These are phyloP conservation scores for Spodoptera frugiperda DNA, from an alignment of 1,140 invertebrate species.

Conservation along the genomic window DNA sequence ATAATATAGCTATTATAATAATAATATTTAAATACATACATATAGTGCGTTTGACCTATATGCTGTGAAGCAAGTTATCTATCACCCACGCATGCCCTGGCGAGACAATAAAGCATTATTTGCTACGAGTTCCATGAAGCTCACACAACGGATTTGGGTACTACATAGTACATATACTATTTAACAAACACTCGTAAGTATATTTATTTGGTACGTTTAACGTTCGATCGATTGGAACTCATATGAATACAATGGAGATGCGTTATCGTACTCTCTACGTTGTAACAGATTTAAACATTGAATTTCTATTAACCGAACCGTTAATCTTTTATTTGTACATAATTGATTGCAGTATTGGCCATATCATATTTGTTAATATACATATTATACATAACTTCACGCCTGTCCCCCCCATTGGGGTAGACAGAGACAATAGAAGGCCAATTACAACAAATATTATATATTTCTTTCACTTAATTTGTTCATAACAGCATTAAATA, in stretches of 20 bases:
- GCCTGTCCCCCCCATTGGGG: too few species aligned
- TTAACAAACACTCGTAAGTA: slow-evolving; percentile 57
- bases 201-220: slow-evolving; percentile 61
- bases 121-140: slow-evolving; percentile 62
- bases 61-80: slow-evolving; percentile 51
- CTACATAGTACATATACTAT: slow-evolving; percentile 34
- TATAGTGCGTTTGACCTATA: slow-evolving; percentile 58
- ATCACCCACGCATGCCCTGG: slow-evolving; percentile 60
- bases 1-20: slow-evolving; percentile 7
- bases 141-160: slow-evolving; percentile 55
- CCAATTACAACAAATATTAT: too few species aligned
- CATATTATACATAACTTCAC: too few species aligned
- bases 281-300: slow-evolving; percentile 57
- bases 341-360: slow-evolving; percentile 5
- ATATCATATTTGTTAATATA: slow-evolving; percentile 4
- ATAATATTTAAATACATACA: neutral
- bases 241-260: slow-evolving; percentile 74
- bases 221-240: slow-evolving; percentile 51
- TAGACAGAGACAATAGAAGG: too few species aligned
- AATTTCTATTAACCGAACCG: slow-evolving; percentile 50
- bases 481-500: neutral
- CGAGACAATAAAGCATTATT: slow-evolving; percentile 73
- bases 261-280: slow-evolving; percentile 58
- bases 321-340: slow-evolving; percentile 47
- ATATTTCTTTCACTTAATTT: too few species aligned